These are phyloP conservation scores for Pristionchus maxplancki DNA, from an alignment of 2,888 invertebrate species.

Conservation along the genomic window DNA sequence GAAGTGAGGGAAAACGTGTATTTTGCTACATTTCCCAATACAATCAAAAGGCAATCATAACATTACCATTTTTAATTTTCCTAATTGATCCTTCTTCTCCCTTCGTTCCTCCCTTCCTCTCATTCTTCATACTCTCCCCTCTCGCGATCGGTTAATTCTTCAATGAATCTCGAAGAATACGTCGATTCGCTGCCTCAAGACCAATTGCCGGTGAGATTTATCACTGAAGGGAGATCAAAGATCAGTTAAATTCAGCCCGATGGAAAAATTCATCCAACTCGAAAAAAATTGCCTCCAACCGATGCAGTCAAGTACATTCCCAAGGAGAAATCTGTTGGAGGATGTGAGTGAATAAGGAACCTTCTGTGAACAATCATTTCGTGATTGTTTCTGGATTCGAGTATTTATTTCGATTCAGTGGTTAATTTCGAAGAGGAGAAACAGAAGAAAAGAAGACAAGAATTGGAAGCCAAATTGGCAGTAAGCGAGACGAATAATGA, in stretches of 20 bases:
- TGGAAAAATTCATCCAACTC: constrained; percentile 36
- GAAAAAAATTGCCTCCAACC: neutral
- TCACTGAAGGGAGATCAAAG: neutral
- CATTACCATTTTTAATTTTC: neutral
- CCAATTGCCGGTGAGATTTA: neutral
- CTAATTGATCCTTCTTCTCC: neutral
- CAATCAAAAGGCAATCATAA: neutral
- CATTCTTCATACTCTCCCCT: neutral
- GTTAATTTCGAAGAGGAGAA: neutral
- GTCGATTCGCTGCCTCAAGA: constrained; percentile 23
- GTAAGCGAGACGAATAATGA: constrained; percentile 32
- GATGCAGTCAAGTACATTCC: constrained; percentile 38
- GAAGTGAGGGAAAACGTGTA: neutral
- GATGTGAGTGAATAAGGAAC: neutral
- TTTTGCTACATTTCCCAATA: neutral
- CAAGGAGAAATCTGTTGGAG: neutral
- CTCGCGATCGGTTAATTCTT: neutral
- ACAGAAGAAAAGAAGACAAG: constrained; percentile 18
- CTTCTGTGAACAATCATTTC: neutral
- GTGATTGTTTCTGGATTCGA: too few species aligned
- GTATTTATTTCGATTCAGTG: constrained; percentile 38
- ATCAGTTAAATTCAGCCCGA: neutral
- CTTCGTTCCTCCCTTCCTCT: neutral
- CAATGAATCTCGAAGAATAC: constrained; percentile 29
- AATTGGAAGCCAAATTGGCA: constrained; percentile 35